Conservation (phyloP, 2,797 vertebrate genomes). For the Peromyscus melanophrys region DNA sequence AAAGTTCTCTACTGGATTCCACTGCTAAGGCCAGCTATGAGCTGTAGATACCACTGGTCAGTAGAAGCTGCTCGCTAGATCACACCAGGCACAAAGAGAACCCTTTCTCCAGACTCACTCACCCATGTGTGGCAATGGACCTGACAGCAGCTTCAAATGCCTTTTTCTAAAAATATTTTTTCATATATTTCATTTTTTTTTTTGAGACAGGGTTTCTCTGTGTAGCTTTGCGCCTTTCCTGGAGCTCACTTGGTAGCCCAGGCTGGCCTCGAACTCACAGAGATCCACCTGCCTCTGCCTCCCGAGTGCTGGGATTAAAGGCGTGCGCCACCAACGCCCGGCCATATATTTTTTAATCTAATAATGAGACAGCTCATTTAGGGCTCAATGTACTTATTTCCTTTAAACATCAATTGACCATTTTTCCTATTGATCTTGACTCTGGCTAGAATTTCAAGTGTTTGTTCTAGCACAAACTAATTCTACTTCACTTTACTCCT, state of each 20-base stretch:
- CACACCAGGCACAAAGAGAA: neutral
- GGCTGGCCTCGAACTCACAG: too few relatives aligned
- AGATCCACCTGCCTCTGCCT: too few relatives aligned
- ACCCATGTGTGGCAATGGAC: neutral
- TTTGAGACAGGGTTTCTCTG: too few relatives aligned
- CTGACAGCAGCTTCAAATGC: neutral
- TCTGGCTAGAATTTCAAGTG: constrained; percentile 62
- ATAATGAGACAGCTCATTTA: neutral
- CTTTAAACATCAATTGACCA: constrained; percentile 44
- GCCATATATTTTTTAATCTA: neutral
- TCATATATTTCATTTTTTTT: neutral
- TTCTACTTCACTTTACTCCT: neutral
- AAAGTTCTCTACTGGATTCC: constrained; percentile 95
- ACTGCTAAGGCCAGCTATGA: neutral
- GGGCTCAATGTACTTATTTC: neutral
- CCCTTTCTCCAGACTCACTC: constrained; percentile 17
- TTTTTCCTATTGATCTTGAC: constrained; percentile 49
- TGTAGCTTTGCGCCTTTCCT: too few relatives aligned
- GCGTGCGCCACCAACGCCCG: too few relatives aligned
- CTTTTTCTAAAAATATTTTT: constrained; percentile 25
- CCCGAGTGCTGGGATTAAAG: too few relatives aligned
- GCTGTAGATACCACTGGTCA: neutral
- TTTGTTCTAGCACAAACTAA: constrained; percentile 65
- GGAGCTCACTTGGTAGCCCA: too few relatives aligned
- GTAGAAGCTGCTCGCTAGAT: neutral